phyloP scores from a whole-genome alignment of 2,888 invertebrate species.

The Nemurella pictetii region DNA sequence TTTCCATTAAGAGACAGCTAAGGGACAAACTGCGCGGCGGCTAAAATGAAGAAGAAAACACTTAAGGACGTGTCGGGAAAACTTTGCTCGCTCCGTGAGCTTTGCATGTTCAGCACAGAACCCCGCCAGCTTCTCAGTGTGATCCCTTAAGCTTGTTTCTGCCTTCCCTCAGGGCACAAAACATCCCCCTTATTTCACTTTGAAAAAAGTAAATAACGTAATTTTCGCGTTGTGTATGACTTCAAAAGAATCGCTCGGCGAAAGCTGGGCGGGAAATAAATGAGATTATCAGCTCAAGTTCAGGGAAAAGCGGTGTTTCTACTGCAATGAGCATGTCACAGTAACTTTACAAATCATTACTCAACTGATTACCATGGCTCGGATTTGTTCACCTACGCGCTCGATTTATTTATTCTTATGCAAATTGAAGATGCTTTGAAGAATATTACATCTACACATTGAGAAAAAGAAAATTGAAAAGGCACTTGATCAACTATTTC shows the following conservation, averaged over 20 bases:
- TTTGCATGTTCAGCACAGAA: slow-evolving; percentile 19
- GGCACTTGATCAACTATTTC: background rate
- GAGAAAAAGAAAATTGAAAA: background rate
- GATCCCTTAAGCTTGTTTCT: slow-evolving; percentile 39
- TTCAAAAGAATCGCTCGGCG: slow-evolving; percentile 46
- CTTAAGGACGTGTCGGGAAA: slow-evolving; percentile 25
- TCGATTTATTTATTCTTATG: slow-evolving; percentile 2
- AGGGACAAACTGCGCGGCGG: slow-evolving; percentile 8
- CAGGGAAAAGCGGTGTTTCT: slow-evolving; percentile 46
- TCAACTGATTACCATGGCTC: slow-evolving; percentile 43
- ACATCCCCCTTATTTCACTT: slow-evolving; percentile 32
- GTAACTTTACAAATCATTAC: slow-evolving; percentile 50
- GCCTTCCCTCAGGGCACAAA: slow-evolving; percentile 33
- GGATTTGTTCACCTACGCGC: background rate
- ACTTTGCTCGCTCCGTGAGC: background rate
- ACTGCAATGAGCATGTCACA: slow-evolving; percentile 49
- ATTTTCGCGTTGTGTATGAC: slow-evolving; percentile 46
- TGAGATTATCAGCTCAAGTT: slow-evolving; percentile 46
- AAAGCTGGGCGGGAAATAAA: slow-evolving; percentile 47
- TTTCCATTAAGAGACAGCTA: slow-evolving; percentile 41
- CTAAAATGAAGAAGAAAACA: slow-evolving; percentile 28
- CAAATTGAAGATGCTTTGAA: slow-evolving; percentile 26
- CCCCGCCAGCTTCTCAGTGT: background rate
- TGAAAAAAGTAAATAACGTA: slow-evolving; percentile 42
- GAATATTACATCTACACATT: slow-evolving; percentile 2